Evolutionary conservation across 2,888 invertebrate genomes (phyloP).

Genomic region (Euplexia lucipara): DNA sequence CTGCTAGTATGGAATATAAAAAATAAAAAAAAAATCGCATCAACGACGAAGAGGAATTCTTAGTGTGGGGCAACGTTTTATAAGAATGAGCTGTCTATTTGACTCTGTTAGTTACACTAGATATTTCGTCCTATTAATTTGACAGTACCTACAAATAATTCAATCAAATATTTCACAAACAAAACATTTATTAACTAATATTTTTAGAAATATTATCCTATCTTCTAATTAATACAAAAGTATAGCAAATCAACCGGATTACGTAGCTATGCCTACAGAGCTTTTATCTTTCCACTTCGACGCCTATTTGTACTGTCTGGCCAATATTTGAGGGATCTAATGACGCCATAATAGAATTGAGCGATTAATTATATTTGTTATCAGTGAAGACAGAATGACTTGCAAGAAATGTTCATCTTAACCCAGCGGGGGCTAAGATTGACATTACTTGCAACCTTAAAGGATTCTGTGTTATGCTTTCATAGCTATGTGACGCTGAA

Average conservation of each 20-base stretch:
- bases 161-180: neutral
- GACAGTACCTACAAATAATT: neutral
- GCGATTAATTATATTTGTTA: slow-evolving; percentile 79
- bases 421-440: slow-evolving; percentile 22
- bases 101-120: too few relatives aligned
- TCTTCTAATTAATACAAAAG: slow-evolving; percentile 26
- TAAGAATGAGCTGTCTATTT: too few relatives aligned
- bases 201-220: slow-evolving; percentile 34
- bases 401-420: slow-evolving; percentile 35
- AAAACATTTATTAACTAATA: slow-evolving; percentile 46
- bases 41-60: too few relatives aligned
- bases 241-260: slow-evolving; percentile 48
- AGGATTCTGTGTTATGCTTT: slow-evolving; percentile 8
- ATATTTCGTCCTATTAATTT: too few relatives aligned
- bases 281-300: slow-evolving; percentile 76
- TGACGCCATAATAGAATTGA: slow-evolving; percentile 74
- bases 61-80: too few relatives aligned
- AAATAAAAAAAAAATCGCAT: too few relatives aligned
- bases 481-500: slow-evolving; percentile 28
- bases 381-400: slow-evolving; percentile 59
- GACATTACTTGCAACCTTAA: slow-evolving; percentile 33
- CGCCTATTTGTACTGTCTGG: slow-evolving; percentile 64
- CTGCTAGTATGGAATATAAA: too few relatives aligned
- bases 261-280: slow-evolving; percentile 50
- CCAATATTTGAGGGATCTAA: slow-evolving; percentile 70